A percentile compares a stretch with the other conserved stretches of the same genome.
These are phyloP conservation scores for Amphipoea oculea DNA, from an alignment of 2,888 invertebrate species.

Conservation along the genomic window DNA sequence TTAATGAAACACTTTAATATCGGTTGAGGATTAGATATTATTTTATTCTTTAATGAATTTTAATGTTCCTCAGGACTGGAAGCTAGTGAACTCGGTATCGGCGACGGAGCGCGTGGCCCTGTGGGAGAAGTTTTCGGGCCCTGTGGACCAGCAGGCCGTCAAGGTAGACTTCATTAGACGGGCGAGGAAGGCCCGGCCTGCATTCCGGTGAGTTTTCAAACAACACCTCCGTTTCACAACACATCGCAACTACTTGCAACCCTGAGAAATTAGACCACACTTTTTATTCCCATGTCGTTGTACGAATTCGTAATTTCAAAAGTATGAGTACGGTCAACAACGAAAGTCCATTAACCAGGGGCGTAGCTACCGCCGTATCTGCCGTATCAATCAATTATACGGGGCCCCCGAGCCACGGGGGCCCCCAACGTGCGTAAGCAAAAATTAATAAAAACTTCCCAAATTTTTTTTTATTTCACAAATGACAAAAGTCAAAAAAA, in stretches of 20 bases:
- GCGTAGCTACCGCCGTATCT: no score
- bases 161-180: constrained; percentile 96
- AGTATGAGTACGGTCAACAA: background rate
- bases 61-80: constrained; percentile 92
- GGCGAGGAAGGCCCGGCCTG: constrained; percentile 93
- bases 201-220: constrained; percentile 90
- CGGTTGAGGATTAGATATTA: background rate
- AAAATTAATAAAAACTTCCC: no score
- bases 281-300: background rate
- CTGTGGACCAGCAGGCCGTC: constrained; percentile 96
- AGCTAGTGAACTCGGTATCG: constrained; percentile 94
- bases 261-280: background rate
- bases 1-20: background rate
- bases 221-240: background rate
- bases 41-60: background rate
- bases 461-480: no score
- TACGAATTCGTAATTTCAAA: constrained; percentile 4
- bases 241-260: background rate
- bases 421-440: no score
- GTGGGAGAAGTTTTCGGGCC: constrained; percentile 96
- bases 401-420: no score
- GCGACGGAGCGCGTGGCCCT: constrained; percentile 96
- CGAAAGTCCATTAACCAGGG: no score
- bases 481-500: no score
- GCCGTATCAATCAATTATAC: no score